phyloP scores from a whole-genome alignment of 2,797 vertebrate genomes.

The Lithobates sylvaticus region DNA sequence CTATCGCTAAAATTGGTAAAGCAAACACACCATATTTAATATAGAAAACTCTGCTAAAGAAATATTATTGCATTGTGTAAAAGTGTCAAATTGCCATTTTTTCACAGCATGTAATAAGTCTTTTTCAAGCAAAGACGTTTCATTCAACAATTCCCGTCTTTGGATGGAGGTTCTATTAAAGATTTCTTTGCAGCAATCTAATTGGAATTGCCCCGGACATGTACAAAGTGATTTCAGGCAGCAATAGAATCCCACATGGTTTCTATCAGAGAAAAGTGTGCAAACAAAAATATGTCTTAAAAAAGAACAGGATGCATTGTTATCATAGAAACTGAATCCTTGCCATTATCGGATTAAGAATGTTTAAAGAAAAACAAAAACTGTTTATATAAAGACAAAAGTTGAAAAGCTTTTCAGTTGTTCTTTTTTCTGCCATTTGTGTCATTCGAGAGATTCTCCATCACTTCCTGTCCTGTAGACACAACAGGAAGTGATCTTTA shows the following conservation, averaged over 20 bases:
- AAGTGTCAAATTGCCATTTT: conserved; percentile 17
- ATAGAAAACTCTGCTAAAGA: conserved; percentile 7
- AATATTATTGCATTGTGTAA: conserved; percentile 11
- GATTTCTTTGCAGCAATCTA: conserved; percentile 43
- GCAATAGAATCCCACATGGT: not conserved
- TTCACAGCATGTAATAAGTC: conserved; percentile 43
- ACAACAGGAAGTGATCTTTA: no score
- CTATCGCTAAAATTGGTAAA: not conserved
- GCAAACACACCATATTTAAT: not conserved
- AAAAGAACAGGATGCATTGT: conserved; percentile 25
- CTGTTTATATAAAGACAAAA: no score
- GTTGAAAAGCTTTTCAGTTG: no score
- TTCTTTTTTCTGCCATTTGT: no score
- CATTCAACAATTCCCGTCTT: conserved; percentile 30
- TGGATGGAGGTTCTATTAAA: conserved; percentile 46
- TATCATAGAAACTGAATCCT: conserved; percentile 24
- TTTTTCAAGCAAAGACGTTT: not conserved
- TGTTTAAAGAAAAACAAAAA: no score
- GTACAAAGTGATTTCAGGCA: conserved; percentile 30
- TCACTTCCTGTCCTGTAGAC: no score
- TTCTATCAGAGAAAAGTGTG: conserved; percentile 22
- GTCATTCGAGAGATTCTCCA: no score
- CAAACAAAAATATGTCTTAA: not conserved
- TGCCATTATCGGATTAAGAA: not conserved
- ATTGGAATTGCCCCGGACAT: conserved; percentile 45